These are phyloP conservation scores for Cossypha heuglini DNA, from an alignment of 2,797 vertebrate species.

Conservation along the genomic window DNA sequence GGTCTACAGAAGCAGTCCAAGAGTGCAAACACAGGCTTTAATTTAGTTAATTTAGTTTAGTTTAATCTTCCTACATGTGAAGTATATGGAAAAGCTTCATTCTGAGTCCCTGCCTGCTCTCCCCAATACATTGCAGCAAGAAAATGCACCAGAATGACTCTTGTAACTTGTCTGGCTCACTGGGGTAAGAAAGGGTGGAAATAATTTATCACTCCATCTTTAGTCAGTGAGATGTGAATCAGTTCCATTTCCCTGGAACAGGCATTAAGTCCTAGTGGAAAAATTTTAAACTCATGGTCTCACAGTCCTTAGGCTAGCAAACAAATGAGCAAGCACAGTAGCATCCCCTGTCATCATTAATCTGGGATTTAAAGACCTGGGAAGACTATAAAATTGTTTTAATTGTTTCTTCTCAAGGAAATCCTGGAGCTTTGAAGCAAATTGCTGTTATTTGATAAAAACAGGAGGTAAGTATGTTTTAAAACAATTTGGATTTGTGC, in stretches of 20 bases:
- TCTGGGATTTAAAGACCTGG: neutral
- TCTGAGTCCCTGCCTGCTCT: neutral
- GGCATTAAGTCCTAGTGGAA: neutral
- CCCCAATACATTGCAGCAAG: neutral
- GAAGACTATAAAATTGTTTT: neutral
- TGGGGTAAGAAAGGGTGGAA: neutral
- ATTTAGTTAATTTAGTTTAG: neutral
- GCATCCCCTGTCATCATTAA: neutral
- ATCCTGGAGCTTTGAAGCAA: neutral
- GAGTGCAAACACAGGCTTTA: neutral
- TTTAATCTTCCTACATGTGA: neutral
- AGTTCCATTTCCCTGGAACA: neutral
- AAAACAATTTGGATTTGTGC: neutral
- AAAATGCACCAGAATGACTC: neutral
- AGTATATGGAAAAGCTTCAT: neutral
- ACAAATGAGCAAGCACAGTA: neutral
- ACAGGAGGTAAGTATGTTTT: neutral
- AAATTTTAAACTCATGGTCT: accelerated
- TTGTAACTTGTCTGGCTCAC: neutral
- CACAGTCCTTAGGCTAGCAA: neutral
- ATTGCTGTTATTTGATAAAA: neutral
- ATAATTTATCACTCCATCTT: neutral
- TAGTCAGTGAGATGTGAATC: neutral
- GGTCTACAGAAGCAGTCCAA: neutral
- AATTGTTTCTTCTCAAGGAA: neutral